Evolutionary conservation across 2,113 vertebrate genomes (phyloP).

Genomic region (Geococcyx californianus): DNA sequence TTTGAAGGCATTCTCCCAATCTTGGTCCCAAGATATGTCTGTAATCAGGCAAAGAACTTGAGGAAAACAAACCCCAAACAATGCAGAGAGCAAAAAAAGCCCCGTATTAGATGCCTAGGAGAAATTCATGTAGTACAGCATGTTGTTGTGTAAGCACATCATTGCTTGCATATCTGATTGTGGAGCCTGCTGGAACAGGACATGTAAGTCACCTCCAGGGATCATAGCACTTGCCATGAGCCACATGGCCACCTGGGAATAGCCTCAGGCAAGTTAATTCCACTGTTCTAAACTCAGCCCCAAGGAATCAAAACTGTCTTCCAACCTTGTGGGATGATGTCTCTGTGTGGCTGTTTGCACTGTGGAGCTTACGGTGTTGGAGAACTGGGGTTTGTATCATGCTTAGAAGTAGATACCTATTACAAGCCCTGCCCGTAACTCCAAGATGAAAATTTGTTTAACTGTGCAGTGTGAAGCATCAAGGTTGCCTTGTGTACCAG

Average conservation of each 20-base stretch:
- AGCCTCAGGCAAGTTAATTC: background rate
- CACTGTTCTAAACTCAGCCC: background rate
- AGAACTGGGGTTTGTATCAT: rapidly evolving
- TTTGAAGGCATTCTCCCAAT: background rate
- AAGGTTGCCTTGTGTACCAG: background rate
- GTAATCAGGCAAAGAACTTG: background rate
- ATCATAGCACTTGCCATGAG: rapidly evolving
- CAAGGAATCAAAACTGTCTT: background rate
- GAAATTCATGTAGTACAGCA: background rate
- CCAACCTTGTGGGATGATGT: background rate
- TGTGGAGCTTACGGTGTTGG: background rate
- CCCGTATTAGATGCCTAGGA: background rate
- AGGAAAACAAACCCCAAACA: too few species aligned
- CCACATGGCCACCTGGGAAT: rapidly evolving
- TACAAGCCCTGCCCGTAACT: rapidly evolving
- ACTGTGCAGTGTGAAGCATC: background rate
- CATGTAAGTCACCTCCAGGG: background rate
- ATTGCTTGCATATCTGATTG: background rate
- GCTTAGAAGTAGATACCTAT: background rate
- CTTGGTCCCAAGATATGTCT: background rate
- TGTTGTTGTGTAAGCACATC: background rate
- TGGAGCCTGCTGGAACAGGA: background rate
- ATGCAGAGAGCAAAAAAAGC: too few species aligned
- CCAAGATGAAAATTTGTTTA: background rate
- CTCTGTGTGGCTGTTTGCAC: background rate